Evolutionary conservation across 2,113 vertebrate genomes (phyloP).

Genomic region (Ia io): DNA sequence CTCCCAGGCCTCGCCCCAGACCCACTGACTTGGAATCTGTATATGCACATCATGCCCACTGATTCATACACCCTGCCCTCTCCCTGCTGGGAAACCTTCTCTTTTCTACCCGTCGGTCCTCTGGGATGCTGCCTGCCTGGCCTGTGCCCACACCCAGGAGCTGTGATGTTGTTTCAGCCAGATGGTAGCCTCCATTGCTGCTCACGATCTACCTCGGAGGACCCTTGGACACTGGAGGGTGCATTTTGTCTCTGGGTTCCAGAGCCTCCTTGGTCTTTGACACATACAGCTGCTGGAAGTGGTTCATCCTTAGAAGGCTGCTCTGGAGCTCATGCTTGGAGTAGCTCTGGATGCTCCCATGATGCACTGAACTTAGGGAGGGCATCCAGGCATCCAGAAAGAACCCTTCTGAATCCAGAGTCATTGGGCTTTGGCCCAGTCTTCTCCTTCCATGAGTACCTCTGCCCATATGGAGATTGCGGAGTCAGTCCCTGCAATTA

Average conservation of each 20-base stretch:
- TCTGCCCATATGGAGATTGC: neutral
- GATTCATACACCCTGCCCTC: neutral
- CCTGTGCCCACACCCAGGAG: too few species aligned
- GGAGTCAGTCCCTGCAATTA: neutral
- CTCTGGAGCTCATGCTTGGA: neutral
- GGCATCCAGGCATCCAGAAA: neutral
- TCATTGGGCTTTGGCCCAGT: neutral
- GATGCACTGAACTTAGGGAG: neutral
- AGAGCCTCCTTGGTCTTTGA: neutral
- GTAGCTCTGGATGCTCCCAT: neutral
- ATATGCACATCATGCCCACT: neutral
- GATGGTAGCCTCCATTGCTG: neutral
- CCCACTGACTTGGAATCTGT: neutral
- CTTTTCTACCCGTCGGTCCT: neutral
- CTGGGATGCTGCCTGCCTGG: neutral
- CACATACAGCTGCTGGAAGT: neutral
- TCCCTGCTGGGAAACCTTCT: neutral
- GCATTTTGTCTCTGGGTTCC: neutral
- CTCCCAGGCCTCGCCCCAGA: too few species aligned
- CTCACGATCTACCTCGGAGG: neutral
- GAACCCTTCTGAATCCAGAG: neutral
- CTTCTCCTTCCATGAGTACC: neutral
- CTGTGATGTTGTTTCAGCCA: neutral
- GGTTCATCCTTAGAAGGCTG: neutral
- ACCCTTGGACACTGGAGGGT: neutral